A percentile compares a stretch with the other conserved stretches of the same genome.
phyloP scores from a whole-genome alignment of 2,797 vertebrate species.

The Siniperca undulata region DNA sequence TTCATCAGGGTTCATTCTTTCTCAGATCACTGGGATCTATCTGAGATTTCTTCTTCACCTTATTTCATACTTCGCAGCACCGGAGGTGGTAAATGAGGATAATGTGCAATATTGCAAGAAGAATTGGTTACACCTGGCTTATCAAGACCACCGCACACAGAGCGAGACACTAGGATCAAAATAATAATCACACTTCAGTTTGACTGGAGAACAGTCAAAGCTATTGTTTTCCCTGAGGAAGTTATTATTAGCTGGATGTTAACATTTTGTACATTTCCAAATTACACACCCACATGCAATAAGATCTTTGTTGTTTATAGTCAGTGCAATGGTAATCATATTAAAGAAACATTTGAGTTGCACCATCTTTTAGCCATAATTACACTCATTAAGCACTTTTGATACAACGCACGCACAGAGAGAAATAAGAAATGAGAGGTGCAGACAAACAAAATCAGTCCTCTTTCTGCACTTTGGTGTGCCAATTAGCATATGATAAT shows the following conservation, averaged over 20 bases:
- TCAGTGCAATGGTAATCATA: conserved; percentile 46
- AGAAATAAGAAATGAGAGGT: conserved; percentile 58
- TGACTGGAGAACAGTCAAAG: conserved; percentile 45
- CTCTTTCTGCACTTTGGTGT: conserved; percentile 69
- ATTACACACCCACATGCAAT: conserved; percentile 32
- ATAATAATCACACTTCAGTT: conserved; percentile 58
- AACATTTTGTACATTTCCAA: conserved; percentile 47
- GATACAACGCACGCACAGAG: conserved; percentile 57
- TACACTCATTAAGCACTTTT: conserved; percentile 73
- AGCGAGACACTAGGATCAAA: conserved; percentile 54
- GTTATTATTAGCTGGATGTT: conserved; percentile 40
- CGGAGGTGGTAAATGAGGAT: conserved; percentile 51
- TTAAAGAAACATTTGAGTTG: conserved; percentile 65
- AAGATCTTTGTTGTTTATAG: conserved; percentile 41
- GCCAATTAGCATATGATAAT: conserved; percentile 86
- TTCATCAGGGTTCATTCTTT: conserved; percentile 67
- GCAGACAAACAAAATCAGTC: conserved; percentile 71
- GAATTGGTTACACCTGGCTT: conserved; percentile 69
- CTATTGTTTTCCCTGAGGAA: conserved; percentile 36
- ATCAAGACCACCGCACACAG: conserved; percentile 46
- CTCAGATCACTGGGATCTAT: conserved; percentile 61
- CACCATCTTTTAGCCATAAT: conserved; percentile 63
- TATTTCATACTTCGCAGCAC: conserved; percentile 59
- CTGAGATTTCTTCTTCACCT: conserved; percentile 48
- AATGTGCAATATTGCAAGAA: conserved; percentile 65